These are phyloP conservation scores for Vidua macroura DNA, from an alignment of 2,113 vertebrate genomes.

Conservation along the genomic window DNA sequence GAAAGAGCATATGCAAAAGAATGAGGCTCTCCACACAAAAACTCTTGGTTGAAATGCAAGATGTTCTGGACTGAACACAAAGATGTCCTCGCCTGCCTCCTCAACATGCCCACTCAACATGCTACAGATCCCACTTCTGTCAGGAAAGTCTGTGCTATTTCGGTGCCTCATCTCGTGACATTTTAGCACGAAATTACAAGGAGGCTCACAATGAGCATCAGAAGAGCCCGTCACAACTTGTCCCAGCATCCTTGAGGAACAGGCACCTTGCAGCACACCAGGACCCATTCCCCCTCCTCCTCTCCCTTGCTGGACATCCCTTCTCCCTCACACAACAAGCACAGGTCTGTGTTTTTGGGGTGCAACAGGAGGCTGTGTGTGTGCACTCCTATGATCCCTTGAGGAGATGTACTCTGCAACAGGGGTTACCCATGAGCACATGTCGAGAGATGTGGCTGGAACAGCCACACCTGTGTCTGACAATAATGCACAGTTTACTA, in stretches of 20 bases:
- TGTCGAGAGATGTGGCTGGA: not conserved
- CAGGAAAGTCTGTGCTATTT: constrained; percentile 15
- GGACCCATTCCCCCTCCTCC: not conserved
- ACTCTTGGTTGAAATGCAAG: not conserved
- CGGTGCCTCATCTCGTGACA: not conserved
- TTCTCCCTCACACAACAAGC: not conserved
- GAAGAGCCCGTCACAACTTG: fast-evolving
- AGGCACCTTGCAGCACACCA: fast-evolving
- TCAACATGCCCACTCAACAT: not conserved
- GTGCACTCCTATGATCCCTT: not conserved
- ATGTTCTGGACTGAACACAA: not conserved
- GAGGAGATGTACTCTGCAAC: fast-evolving
- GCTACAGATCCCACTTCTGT: not conserved
- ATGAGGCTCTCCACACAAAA: not conserved
- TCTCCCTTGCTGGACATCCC: not conserved
- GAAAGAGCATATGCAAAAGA: not conserved
- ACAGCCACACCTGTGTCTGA: not conserved
- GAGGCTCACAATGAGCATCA: fast-evolving
- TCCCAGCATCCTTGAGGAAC: not conserved
- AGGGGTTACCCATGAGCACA: not conserved
- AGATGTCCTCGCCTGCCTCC: not conserved
- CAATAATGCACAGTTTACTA: not conserved
- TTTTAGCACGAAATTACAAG: not conserved
- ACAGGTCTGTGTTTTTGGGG: not conserved
- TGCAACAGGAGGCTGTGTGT: not conserved